Base-by-base conservation (phyloP, 2,888 invertebrate genomes). In the Leptura quadrifasciata region DNA sequence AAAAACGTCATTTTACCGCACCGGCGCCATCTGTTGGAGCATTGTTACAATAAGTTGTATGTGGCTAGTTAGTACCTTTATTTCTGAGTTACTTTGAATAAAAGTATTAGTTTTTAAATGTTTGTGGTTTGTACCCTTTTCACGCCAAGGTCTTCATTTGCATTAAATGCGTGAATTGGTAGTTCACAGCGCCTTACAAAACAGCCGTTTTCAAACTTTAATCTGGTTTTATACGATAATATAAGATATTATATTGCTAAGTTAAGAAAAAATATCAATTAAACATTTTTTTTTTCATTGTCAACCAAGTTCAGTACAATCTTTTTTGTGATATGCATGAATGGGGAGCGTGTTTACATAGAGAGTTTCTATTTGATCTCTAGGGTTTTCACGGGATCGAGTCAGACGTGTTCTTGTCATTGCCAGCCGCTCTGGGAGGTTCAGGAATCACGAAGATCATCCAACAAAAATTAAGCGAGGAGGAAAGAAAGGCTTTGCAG, bases 301-400 rank as follows among this genome's bases (percentile, higher is more conserved):
- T 55, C 67, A 67, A 69, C 58, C 69, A 69, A 69, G 69, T 58
- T 27, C 35, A 58, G 21, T 39, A 18, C 27, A 1, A 18, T 24
- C 10, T 18, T 17, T 17, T 35, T 35, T 60, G 31, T 63, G 3
- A 18, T 20, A 17, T 63, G 63, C 18, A 8, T 63, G 17, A 35
- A 20, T 35, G 47, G 63, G 31, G 17, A 52, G 65, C 12, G 52
- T 24, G 52, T 24, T 52, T 65, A 65, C 47, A 65, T 20, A 21
- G 47, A 47, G 20, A 18, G 24, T 39, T 60, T 60, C 20, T 70
- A 54, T 80, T 76, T 79, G 54, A 72, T 80, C 79, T 89, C 20
- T 88, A 97, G 96, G 96, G 95, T 61, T 91, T 93, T 84, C 96
- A 97, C 86, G 95, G 94, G 20, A 94, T 97, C 80, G 90, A 93